Percentiles rank a stretch among this genome's conserved stretches.
These are phyloP conservation scores for Nebria salina DNA, from an alignment of 2,888 invertebrate genomes.

Conservation along the genomic window DNA sequence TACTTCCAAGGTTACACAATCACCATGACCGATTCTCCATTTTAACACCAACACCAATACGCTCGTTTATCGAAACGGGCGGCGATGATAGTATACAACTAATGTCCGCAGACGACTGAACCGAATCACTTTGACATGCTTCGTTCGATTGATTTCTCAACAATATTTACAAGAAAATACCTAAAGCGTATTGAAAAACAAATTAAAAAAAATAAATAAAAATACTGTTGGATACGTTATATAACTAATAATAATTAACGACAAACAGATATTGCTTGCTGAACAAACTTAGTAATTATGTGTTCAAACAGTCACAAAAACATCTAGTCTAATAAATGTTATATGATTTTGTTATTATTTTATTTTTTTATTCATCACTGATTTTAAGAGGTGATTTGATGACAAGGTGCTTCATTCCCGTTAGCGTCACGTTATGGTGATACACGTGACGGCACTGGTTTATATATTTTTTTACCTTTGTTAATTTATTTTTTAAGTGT, in stretches of 20 bases:
- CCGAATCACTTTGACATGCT: neutral
- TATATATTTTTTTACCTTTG: neutral
- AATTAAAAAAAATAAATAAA: neutral
- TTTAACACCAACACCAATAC: slow-evolving; percentile 65
- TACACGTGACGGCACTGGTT: no score
- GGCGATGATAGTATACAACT: slow-evolving; percentile 65
- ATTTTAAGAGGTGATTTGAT: neutral
- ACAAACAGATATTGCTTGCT: neutral
- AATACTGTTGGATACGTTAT: neutral
- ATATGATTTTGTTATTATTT: slow-evolving; percentile 7
- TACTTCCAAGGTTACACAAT: slow-evolving; percentile 53
- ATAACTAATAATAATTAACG: neutral
- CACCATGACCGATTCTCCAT: slow-evolving; percentile 65
- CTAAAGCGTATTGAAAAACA: neutral
- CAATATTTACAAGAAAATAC: neutral
- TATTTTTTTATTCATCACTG: neutral
- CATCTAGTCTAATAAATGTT: slow-evolving; percentile 40
- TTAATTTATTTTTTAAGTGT: neutral
- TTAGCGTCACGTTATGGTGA: neutral
- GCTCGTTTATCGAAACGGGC: slow-evolving; percentile 64
- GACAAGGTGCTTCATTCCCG: neutral
- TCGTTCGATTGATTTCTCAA: neutral
- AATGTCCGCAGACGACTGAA: slow-evolving; percentile 62
- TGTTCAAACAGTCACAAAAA: slow-evolving; percentile 41
- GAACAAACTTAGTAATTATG: slow-evolving; percentile 24